Conservation (phyloP, 2,113 vertebrate species). For the Sebastes schlegelii region DNA sequence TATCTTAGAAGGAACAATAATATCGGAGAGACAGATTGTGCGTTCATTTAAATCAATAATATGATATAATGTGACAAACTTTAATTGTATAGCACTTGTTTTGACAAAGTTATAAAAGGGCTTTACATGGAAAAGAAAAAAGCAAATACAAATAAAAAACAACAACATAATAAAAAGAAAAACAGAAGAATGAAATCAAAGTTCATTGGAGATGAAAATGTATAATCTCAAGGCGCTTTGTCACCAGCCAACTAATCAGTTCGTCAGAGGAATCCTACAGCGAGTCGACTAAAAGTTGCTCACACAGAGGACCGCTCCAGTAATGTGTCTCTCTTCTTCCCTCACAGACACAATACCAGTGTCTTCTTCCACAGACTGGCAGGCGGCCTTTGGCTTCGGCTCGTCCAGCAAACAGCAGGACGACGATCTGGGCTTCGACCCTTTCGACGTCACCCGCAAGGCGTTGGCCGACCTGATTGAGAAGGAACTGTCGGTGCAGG, state of each 20-base stretch:
- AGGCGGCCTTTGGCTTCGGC: conserved; percentile 98
- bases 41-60: not conserved
- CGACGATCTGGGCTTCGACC: conserved; percentile 98
- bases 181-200: no score
- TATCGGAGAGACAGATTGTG: not conserved
- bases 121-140: no score
- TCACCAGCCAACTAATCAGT: not conserved
- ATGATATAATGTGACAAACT: no score
- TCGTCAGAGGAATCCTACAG: not conserved
- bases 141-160: no score
- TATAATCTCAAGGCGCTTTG: no score
- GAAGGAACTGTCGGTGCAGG: conserved; percentile 98
- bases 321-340: conserved; percentile 24
- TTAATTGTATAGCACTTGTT: no score
- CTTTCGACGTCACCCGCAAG: conserved; percentile 99
- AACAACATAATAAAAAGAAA: no score
- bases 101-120: no score
- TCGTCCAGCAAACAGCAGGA: conserved; percentile 96
- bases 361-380: conserved; percentile 99
- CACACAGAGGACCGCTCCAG: not conserved
- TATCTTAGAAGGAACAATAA: not conserved
- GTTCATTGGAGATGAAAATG: no score
- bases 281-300: not conserved
- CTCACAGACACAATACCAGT: conserved; percentile 97
- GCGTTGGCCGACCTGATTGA: conserved; percentile 99